These are phyloP conservation scores for Meda fulgida DNA, from an alignment of 2,797 vertebrate genomes.

Conservation along the genomic window DNA sequence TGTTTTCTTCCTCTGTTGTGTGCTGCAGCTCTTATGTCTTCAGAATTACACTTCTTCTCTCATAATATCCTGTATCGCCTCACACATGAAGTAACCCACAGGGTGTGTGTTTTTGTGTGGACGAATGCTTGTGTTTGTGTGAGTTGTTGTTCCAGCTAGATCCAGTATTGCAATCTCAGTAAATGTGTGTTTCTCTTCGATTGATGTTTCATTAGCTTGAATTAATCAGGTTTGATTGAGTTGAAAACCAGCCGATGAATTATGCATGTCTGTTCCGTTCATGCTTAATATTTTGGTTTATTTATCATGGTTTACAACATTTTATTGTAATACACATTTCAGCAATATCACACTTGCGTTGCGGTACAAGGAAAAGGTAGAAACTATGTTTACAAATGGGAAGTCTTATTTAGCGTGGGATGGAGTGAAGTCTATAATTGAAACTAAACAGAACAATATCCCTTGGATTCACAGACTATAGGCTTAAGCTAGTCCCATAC, in stretches of 20 bases:
- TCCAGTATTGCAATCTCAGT: neutral
- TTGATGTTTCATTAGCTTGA: constrained; percentile 2
- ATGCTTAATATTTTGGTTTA: neutral
- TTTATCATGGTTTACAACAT: neutral
- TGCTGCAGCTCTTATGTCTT: neutral
- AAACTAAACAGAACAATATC: too few relatives aligned
- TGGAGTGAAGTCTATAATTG: too few relatives aligned
- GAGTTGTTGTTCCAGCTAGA: neutral
- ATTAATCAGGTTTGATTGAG: neutral
- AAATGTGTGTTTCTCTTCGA: neutral
- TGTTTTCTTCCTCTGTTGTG: neutral
- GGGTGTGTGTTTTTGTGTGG: neutral
- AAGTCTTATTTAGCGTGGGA: too few relatives aligned
- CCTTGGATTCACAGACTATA: too few relatives aligned
- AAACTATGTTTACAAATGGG: too few relatives aligned
- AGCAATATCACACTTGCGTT: neutral
- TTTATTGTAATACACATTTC: neutral
- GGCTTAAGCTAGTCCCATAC: too few relatives aligned
- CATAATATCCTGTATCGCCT: constrained; percentile 20
- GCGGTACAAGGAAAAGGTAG: neutral
- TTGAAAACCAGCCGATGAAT: neutral
- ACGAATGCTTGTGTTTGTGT: neutral
- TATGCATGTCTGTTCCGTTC: neutral
- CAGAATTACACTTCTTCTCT: constrained; percentile 16
- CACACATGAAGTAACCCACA: constrained; percentile 1